Evolutionary conservation across 2,113 vertebrate species (phyloP).

Genomic region (Rynchops niger): DNA sequence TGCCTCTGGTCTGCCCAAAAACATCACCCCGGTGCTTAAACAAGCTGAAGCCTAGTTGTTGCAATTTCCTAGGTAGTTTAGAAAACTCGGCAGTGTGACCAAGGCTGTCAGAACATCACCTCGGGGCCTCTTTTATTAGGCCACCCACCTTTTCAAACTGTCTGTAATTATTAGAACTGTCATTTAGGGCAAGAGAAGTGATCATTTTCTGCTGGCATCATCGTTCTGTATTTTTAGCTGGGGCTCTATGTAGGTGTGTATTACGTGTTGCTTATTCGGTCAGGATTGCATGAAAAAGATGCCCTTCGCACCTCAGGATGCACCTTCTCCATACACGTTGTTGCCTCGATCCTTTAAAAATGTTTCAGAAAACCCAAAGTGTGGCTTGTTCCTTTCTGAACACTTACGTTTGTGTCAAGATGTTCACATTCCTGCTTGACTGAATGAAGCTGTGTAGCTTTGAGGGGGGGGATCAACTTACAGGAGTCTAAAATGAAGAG

Average conservation of each 20-base stretch:
- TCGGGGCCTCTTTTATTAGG: conserved; percentile 27
- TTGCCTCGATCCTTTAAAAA: not conserved
- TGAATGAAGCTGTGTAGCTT: not conserved
- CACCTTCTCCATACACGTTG: rapidly evolving
- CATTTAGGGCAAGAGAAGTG: not conserved
- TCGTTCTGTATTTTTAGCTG: not conserved
- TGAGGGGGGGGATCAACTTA: not conserved
- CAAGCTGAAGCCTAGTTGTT: not conserved
- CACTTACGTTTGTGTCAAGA: not conserved
- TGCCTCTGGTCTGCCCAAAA: not conserved
- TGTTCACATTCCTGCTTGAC: not conserved
- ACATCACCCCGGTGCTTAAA: not conserved
- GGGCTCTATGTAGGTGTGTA: not conserved
- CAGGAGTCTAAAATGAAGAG: not conserved
- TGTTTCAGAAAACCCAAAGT: not conserved
- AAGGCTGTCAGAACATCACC: conserved; percentile 20
- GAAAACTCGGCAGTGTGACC: conserved; percentile 1
- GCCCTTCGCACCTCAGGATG: not conserved
- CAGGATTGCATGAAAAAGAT: not conserved
- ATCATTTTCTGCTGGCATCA: not conserved
- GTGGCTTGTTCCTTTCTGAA: not conserved
- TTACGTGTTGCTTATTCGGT: not conserved
- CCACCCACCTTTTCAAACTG: conserved; percentile 38
- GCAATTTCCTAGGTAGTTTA: not conserved
- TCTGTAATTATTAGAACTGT: conserved; percentile 8